phyloP scores from a whole-genome alignment of 2,797 vertebrate genomes.

The Poecilia picta region DNA sequence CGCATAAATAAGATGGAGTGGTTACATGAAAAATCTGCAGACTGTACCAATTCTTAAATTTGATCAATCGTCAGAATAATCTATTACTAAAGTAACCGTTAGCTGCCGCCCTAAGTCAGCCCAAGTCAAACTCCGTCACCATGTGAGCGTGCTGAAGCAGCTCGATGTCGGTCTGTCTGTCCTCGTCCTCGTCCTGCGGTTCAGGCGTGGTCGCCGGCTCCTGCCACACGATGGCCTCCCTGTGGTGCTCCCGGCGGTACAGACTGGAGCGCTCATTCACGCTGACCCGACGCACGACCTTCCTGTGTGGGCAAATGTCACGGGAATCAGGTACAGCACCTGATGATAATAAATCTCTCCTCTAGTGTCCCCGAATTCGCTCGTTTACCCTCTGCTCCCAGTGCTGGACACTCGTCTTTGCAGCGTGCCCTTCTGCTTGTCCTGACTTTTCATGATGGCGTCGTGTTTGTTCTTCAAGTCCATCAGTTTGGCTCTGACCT shows the following conservation, averaged over 20 bases:
- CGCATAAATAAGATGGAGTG: too few species aligned
- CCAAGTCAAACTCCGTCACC: slow-evolving; percentile 61
- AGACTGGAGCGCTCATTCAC: slow-evolving; percentile 89
- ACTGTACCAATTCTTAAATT: too few species aligned
- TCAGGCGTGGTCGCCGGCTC: slow-evolving; percentile 80
- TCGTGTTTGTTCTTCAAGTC: slow-evolving; percentile 91
- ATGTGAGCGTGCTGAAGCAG: slow-evolving; percentile 65
- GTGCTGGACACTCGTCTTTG: slow-evolving; percentile 89
- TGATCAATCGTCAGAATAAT: too few species aligned
- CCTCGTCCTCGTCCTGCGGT: slow-evolving; percentile 85
- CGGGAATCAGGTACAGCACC: not conserved
- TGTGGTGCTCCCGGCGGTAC: slow-evolving; percentile 88
- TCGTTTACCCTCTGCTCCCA: slow-evolving; percentile 88
- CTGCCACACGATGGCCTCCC: slow-evolving; percentile 93
- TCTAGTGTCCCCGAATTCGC: not conserved
- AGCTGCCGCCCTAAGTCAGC: too few species aligned
- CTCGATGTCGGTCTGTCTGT: slow-evolving; percentile 83
- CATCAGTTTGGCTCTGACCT: slow-evolving; percentile 86
- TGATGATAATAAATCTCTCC: not conserved
- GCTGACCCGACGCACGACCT: slow-evolving; percentile 89
- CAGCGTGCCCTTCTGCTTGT: slow-evolving; percentile 84
- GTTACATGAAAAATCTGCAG: too few species aligned
- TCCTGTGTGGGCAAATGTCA: slow-evolving; percentile 71
- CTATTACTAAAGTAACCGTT: too few species aligned
- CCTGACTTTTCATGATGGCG: slow-evolving; percentile 88